Evolutionary conservation across 2,888 invertebrate genomes (phyloP), one percentile per base, ranked within the genome.

Genomic region (Lasioglossum leucozonium): DNA sequence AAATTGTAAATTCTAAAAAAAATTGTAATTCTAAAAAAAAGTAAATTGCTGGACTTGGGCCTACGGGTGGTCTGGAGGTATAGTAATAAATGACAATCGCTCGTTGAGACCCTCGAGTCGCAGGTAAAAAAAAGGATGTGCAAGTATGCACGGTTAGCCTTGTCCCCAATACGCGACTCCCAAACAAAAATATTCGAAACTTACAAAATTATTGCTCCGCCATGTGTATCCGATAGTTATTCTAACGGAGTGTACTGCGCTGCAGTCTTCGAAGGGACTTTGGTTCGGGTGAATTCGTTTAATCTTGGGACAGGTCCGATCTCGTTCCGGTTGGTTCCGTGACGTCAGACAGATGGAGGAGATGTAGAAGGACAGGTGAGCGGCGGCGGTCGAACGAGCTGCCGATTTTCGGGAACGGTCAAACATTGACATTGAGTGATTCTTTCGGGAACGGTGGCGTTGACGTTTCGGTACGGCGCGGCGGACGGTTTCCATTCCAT

Each of bases 141-240:
- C n/a, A n/a, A n/a, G n/a, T n/a, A n/a, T n/a, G n/a, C n/a, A n/a
- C n/a, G n/a, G n/a, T n/a, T n/a, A n/a, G n/a, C n/a, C n/a, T n/a
- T n/a, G n/a, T n/a, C n/a, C n/a, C n/a, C n/a, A n/a, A n/a, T n/a
- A n/a, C n/a, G n/a, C n/a, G n/a, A n/a, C n/a, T n/a, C n/a, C n/a
- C n/a, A 2, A 47, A 47, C 47, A 6, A 18, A 5, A 47, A 47
- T 47, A 47, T 18, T 5, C 18, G 2, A 6, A 18, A 2, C 18
- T 18, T 0, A 22, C 47, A 47, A 47, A 47, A 18, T 18, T 22
- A 18, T 47, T 47, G 47, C 6, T 1, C 18, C 18, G 2, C 18
- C 6, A 2, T 18, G 22, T 2, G 10, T 1, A 2, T n/a, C 51
- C 8, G 0, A n/a, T n/a, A n/a, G 1, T n/a, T n/a, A n/a, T n/a